Evolutionary conservation across 35 echinoderm and acorn worm species (phyloP), one percentile per base, ranked within the genome.

Genomic region (Chiridota heheva): DNA sequence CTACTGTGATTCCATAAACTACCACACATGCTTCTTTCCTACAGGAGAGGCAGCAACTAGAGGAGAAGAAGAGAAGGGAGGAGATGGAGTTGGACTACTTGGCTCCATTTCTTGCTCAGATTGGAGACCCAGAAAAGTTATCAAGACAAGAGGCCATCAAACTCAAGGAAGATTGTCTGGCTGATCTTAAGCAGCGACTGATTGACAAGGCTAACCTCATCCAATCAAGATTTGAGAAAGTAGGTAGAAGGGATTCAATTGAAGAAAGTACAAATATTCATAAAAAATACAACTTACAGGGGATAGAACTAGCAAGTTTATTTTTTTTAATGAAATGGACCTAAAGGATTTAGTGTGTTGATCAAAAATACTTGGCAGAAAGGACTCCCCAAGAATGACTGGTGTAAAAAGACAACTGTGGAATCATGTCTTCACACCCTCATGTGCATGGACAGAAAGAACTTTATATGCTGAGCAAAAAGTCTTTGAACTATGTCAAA

Each of bases 181-280:
- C 95, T 46, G 95, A 98, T 73, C 86, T 98, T 45, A 98, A 98
- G 66, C 85, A 92, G 55, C 78, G 95, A 62, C 89, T 98, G 2
- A 98, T 98, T 67, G 95, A 98, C 39, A 91, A 91, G 86, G 95
- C 95, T 37, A 98, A 98, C 36, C 81, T 98, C 13, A 98, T 98
- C 41, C 95, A 98, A 39, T 86, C 95, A 13, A 83, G 95, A 60
- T 98, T 98, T 86, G 95, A 98, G 65, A 98, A 98, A 81, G 95
- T 92, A 43, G 44, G 68, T 42, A 37, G 15, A 22, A 42, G 37
- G 18, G 43, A 76, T 4, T 55, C 26, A 30, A 4, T 0, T 28
- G 12, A 22, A 13, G 22, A 12, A 53, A 53, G 22, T 53, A 53
- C 22, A 13, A n/a, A n/a, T n/a, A n/a, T n/a, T n/a, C n/a, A n/a